Base-by-base conservation (phyloP, 1,140 invertebrate genomes). In the Penaeus chinensis region DNA sequence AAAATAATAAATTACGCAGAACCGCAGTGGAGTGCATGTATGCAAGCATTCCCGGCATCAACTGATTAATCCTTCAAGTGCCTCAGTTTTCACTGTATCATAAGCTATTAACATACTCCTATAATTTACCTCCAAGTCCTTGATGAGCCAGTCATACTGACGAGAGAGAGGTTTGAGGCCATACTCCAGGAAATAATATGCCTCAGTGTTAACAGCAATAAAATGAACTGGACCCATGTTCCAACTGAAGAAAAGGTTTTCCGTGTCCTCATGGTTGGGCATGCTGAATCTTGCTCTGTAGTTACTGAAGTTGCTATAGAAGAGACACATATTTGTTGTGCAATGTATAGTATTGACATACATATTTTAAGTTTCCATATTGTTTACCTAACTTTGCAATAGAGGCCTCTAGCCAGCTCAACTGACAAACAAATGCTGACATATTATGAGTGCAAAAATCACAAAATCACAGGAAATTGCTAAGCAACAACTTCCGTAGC, bases 211-310 rank as follows among this genome's bases (percentile, higher is more conserved):
- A 84, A 99, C 95, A 69, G 84, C 66, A 27, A 99, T 95, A 90
- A 98, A 96, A 93, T 99, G 98, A 18, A 96, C 95, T 16, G 97
- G 96, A 1, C 98, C 98, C 88, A 99, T 92, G 92, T 99, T 95
- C 91, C 97, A 98, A 92, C 96, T 98, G 93, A 97, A 98, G 93
- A 95, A 96, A 91, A 98, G 93, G 83, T 94, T 95, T n/a, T 90
- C 82, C 22, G 80, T 84, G 63, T 78, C 84, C 11, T 74, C 66
- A 62, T 87, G 65, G 32, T 62, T 66, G 3, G 90, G 90, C 90
- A 90, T 90, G 47, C 63, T 84, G 80, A 90, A 90, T 24, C 98
- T 94, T 76, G 95, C 94, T 89, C 95, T 94, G 91, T 97, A 97
- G 91, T 97, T 95, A 74, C 95, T 96, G 92, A 98, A 98, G 92